phyloP scores from a whole-genome alignment of 2,888 invertebrate genomes.

The Caenorhabditis imperialis region DNA sequence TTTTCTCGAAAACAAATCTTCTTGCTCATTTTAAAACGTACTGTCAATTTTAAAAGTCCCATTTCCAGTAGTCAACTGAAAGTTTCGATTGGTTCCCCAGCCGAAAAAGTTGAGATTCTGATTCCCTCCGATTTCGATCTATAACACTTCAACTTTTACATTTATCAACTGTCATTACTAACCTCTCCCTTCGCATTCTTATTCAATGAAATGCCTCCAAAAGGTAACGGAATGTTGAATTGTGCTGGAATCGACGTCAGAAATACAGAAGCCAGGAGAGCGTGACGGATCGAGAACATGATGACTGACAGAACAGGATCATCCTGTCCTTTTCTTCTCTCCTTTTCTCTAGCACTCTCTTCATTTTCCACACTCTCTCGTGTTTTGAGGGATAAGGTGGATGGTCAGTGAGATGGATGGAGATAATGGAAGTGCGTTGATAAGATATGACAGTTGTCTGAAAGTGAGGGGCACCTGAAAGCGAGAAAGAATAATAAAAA shows the following conservation, averaged over 20 bases:
- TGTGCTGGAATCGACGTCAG: conserved; percentile 54
- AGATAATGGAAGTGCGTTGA: no score
- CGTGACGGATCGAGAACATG: conserved; percentile 34
- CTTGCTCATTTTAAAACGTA: conserved; percentile 22
- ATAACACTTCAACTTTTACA: conserved; percentile 1
- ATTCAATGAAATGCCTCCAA: conserved; percentile 55
- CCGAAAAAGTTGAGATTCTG: conserved; percentile 61
- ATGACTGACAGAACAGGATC: no score
- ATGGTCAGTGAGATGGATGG: no score
- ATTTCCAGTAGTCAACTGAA: conserved; percentile 58
- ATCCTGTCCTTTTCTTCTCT: no score
- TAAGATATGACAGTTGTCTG: no score
- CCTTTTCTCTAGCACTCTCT: no score
- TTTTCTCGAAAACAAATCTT: conserved; percentile 10
- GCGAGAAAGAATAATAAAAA: no score
- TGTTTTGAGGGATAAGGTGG: no score
- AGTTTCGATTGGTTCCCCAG: conserved; percentile 57
- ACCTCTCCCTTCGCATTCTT: conserved; percentile 63
- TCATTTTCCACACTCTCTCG: no score
- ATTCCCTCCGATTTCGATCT: conserved; percentile 58
- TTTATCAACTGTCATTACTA: background rate
- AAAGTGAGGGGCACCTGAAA: no score
- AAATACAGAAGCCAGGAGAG: conserved; percentile 18
- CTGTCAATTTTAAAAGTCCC: conserved; percentile 61
- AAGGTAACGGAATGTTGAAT: conserved; percentile 64